These are phyloP conservation scores for Oscheius sp. DNA, from an alignment of 2,888 invertebrate species.

Conservation along the genomic window DNA sequence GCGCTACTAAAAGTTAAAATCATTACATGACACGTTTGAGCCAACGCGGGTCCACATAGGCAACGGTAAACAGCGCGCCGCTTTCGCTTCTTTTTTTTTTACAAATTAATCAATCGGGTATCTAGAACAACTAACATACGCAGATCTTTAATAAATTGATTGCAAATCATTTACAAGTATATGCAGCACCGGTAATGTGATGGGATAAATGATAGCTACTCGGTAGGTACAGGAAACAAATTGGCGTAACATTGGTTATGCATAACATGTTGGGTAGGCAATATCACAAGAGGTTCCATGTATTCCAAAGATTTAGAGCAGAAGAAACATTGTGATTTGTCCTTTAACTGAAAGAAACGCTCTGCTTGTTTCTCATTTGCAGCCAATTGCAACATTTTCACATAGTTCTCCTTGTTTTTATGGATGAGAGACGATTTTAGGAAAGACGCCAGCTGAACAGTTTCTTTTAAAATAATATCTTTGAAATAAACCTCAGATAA, in stretches of 20 bases:
- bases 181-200: not conserved
- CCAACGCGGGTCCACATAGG: conserved; percentile 14
- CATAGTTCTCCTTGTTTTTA: conserved; percentile 3
- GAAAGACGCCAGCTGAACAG: conserved; percentile 7
- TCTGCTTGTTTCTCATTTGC: not conserved
- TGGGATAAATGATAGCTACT: not conserved
- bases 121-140: not conserved
- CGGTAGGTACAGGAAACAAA: conserved; percentile 22
- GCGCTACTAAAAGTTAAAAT: not conserved
- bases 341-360: conserved; percentile 17
- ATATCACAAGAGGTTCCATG: not conserved
- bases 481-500: not conserved
- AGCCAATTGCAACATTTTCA: not conserved
- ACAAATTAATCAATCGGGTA: not conserved
- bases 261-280: conserved; percentile 13
- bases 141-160: not conserved
- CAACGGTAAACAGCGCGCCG: conserved; percentile 23
- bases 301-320: not conserved
- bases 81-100: not conserved
- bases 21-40: conserved; percentile 27
- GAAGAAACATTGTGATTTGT: conserved; percentile 5
- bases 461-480: not conserved
- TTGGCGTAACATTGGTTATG: conserved; percentile 19
- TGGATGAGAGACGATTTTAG: conserved; percentile 2
- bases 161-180: not conserved